phyloP scores from a whole-genome alignment of 2,888 invertebrate genomes.

The Drosophila infuscata region DNA sequence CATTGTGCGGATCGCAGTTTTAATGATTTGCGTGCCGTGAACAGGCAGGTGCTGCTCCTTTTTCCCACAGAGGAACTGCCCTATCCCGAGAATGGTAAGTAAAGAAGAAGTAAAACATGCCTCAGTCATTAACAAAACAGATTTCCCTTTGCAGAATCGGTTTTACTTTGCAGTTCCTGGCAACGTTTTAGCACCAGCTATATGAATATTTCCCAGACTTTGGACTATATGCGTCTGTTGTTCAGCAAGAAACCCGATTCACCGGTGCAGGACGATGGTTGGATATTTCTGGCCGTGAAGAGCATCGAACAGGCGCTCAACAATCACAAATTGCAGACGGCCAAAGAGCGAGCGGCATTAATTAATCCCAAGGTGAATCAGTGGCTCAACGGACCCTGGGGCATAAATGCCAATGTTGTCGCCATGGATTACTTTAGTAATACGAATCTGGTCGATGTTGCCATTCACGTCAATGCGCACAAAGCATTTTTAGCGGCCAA shows the following conservation, averaged over 20 bases:
- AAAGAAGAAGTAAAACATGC: too few species aligned
- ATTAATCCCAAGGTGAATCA: constrained; percentile 89
- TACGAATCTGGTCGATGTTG: constrained; percentile 89
- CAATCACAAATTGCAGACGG: constrained; percentile 74
- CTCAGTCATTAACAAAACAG: neutral
- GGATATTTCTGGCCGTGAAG: constrained; percentile 82
- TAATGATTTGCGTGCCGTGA: constrained; percentile 87
- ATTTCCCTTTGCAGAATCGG: constrained; percentile 68
- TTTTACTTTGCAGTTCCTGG: constrained; percentile 82
- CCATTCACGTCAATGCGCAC: constrained; percentile 86
- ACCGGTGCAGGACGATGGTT: constrained; percentile 81
- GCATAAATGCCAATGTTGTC: constrained; percentile 89
- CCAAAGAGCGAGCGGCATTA: constrained; percentile 80
- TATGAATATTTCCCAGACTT: constrained; percentile 80
- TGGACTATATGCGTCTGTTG: constrained; percentile 82
- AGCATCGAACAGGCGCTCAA: constrained; percentile 82
- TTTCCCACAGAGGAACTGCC: constrained; percentile 85
- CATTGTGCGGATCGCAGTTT: constrained; percentile 86
- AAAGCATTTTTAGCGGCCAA: constrained; percentile 80
- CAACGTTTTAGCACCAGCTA: constrained; percentile 80
- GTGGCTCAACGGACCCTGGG: constrained; percentile 89
- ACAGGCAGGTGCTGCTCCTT: constrained; percentile 87
- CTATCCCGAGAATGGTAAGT: constrained; percentile 80
- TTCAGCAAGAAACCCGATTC: constrained; percentile 81
- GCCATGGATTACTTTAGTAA: constrained; percentile 91